Evolutionary conservation across 2,113 vertebrate genomes (phyloP).

Genomic region (Steatornis caripensis): DNA sequence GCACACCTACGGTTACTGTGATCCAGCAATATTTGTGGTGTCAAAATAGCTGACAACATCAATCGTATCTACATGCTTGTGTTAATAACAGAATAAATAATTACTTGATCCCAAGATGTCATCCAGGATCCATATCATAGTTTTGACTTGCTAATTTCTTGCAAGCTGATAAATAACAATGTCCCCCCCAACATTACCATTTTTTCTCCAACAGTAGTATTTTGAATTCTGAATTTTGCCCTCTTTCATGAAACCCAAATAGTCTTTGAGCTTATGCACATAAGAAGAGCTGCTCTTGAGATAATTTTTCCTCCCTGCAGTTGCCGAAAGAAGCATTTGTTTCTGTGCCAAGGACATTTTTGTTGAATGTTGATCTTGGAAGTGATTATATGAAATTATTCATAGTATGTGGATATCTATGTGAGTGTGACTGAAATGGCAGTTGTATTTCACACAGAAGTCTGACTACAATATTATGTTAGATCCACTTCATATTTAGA

Average conservation of each 20-base stretch:
- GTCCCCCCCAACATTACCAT: no score
- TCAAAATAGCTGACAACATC: not conserved
- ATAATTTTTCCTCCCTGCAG: constrained; percentile 36
- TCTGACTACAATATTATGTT: constrained; percentile 82
- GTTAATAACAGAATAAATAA: not conserved
- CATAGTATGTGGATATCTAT: constrained; percentile 82
- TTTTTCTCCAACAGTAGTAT: no score
- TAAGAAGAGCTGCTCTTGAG: not conserved
- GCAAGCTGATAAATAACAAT: not conserved
- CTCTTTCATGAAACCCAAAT: not conserved
- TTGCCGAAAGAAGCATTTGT: constrained; percentile 84
- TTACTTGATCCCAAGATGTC: not conserved
- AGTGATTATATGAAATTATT: constrained; percentile 78
- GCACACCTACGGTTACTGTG: no score
- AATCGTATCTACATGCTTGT: not conserved
- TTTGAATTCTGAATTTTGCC: not conserved
- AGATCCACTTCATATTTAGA: constrained; percentile 87
- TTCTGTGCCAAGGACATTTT: constrained; percentile 82
- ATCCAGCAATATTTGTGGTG: not conserved
- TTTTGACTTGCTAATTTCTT: not conserved
- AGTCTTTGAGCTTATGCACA: not conserved
- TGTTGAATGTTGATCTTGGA: constrained; percentile 73
- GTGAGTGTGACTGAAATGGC: constrained; percentile 81
- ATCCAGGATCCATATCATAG: no score
- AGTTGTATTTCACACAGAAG: constrained; percentile 78